Evolutionary conservation across 1,140 invertebrate species (phyloP), one percentile per base, ranked within the genome.

Genomic region (Papilio aristodemus): DNA sequence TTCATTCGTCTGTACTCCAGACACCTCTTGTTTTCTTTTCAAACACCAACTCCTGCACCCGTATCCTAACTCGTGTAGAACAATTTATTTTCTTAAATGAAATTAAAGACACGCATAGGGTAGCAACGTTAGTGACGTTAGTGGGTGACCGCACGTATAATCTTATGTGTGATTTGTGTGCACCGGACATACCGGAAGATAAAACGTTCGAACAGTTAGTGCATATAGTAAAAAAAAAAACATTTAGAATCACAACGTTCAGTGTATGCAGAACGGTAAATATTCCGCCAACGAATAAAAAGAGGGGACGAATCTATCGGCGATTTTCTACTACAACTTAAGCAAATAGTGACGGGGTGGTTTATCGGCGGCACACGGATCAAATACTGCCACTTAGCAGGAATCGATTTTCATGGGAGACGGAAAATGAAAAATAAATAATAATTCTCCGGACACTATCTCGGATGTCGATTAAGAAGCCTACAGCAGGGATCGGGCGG

Each of bases 51-150:
- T n/a, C n/a, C n/a, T n/a, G n/a, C n/a, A n/a, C n/a, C n/a, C n/a
- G n/a, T n/a, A n/a, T n/a, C n/a, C n/a, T n/a, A n/a, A n/a, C n/a
- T n/a, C n/a, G n/a, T n/a, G n/a, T n/a, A n/a, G n/a, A n/a, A n/a
- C n/a, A n/a, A 62, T 62, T 69, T 60, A 25, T 69, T 25, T 62
- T 69, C 58, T 7, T 13, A 22, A 62, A 17, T 64, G 22, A 68
- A 67, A 59, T 11, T 59, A 43, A 72, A 17, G 71, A 64, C 0
- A 43, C 67, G 1, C 63, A 69, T 41, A 77, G 75, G 38, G 77
- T 74, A 9, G 50, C 80, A 10, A 69, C 79, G 4, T 80, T 86
- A 32, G 32, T 89, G 1, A 85, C 80, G 6, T 17, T 79, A 1
- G 57, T 87, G 0, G 82, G 79, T 11, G 41, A 46, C 3, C 41